phyloP scores from a whole-genome alignment of 23 tunicate species.

The Styela plicata region DNA sequence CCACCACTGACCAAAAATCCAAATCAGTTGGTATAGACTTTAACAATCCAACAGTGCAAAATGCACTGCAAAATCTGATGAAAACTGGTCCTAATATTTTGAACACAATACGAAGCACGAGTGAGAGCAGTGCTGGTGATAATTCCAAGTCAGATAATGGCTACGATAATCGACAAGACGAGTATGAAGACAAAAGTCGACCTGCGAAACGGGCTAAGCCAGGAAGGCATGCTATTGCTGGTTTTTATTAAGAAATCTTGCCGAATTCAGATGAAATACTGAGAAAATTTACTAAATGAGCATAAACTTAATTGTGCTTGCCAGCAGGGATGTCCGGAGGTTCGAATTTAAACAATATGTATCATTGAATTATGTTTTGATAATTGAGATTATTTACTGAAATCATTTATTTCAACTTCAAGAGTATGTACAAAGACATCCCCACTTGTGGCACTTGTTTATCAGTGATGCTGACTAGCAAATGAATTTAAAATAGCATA shows the following conservation, averaged over 20 bases:
- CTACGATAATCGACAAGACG: not conserved
- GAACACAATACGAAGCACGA: not conserved
- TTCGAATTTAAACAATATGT: no score
- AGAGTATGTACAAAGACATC: no score
- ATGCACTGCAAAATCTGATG: constrained; percentile 32
- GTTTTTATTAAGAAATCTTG: constrained; percentile 6
- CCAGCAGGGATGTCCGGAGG: no score
- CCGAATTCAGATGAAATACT: no score
- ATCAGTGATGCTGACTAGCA: no score
- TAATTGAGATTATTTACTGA: no score
- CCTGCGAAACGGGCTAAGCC: constrained; percentile 30
- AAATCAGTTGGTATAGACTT: constrained; percentile 28
- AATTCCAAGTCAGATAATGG: not conserved
- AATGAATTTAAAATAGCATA: no score
- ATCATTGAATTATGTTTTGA: no score
- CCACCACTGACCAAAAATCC: not conserved
- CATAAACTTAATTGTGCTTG: no score
- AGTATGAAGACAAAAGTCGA: not conserved
- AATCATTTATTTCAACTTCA: no score
- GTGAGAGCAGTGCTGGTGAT: not conserved
- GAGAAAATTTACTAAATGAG: no score
- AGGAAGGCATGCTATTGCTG: constrained; percentile 32
- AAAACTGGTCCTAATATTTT: constrained; percentile 27
- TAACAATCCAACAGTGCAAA: constrained; percentile 21
- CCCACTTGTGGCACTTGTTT: no score